phyloP scores from a whole-genome alignment of 2,113 vertebrate genomes.

The Albula glossodonta region DNA sequence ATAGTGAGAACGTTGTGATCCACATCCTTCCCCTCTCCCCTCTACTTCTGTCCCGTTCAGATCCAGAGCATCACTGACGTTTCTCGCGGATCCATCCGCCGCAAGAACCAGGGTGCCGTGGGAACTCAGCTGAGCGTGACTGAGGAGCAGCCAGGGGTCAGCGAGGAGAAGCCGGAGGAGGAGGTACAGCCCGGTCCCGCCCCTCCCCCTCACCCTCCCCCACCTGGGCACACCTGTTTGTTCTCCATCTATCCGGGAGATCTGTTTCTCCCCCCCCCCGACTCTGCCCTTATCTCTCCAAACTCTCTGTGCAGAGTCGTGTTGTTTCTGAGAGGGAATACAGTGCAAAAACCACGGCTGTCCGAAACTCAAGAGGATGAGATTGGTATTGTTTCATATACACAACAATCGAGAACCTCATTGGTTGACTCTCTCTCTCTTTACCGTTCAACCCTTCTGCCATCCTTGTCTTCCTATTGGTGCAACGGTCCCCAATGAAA shows the following conservation, averaged over 20 bases:
- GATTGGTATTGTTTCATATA: too few relatives aligned
- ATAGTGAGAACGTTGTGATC: too few relatives aligned
- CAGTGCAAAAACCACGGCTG: too few relatives aligned
- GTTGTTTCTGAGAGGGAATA: too few relatives aligned
- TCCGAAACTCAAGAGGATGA: too few relatives aligned
- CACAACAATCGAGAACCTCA: too few relatives aligned
- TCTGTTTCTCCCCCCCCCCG: neutral
- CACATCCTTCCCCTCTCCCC: too few relatives aligned
- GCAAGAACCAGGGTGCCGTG: slow-evolving; percentile 87
- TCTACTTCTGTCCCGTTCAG: slow-evolving; percentile 54
- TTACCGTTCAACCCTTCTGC: slow-evolving; percentile 23
- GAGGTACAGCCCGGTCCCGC: slow-evolving; percentile 72
- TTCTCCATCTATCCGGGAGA: slow-evolving; percentile 24
- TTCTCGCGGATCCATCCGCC: slow-evolving; percentile 92
- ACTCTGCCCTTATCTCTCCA: slow-evolving; percentile 35
- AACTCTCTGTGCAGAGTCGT: neutral
- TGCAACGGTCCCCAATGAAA: slow-evolving; percentile 59
- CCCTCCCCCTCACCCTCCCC: slow-evolving; percentile 42
- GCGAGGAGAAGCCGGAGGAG: slow-evolving; percentile 91
- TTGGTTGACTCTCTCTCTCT: neutral
- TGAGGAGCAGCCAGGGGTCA: slow-evolving; percentile 78
- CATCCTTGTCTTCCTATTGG: slow-evolving; percentile 48
- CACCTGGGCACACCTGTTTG: slow-evolving; percentile 44
- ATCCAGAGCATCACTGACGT: slow-evolving; percentile 97
- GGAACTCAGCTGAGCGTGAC: slow-evolving; percentile 86